Evolutionary conservation across 2,888 invertebrate genomes (phyloP).

Genomic region (Pheosia gnoma): DNA sequence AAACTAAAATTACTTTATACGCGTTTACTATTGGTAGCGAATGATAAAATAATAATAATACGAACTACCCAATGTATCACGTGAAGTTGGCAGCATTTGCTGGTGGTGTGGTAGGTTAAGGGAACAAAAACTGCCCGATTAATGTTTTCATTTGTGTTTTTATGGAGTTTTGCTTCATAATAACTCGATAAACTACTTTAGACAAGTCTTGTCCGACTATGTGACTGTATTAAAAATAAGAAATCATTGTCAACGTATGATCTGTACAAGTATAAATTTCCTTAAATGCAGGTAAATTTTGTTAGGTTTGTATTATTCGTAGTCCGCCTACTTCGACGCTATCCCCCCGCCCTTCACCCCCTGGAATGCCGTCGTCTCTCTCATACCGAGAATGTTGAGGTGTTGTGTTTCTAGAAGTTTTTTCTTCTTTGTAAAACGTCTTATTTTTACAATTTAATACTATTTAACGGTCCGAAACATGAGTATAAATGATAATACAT

Average conservation of each 20-base stretch:
- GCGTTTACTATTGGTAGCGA: constrained; percentile 55
- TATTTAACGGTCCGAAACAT: neutral
- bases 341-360: constrained; percentile 43
- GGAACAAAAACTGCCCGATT: constrained; percentile 31
- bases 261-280: constrained; percentile 9
- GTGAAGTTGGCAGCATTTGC: constrained; percentile 56
- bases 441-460: neutral
- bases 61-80: constrained; percentile 47
- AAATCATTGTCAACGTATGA: neutral
- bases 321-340: constrained; percentile 43
- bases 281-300: constrained; percentile 32
- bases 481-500: neutral
- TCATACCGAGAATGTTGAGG: constrained; percentile 59
- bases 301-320: constrained; percentile 53
- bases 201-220: neutral
- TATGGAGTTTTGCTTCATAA: neutral
- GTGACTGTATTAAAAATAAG: neutral
- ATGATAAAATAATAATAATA: constrained; percentile 49
- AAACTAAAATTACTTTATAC: constrained; percentile 49
- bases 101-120: constrained; percentile 41
- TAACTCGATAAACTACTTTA: neutral
- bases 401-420: constrained; percentile 74
- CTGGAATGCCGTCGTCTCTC: constrained; percentile 52
- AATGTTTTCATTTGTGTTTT: constrained; percentile 6
- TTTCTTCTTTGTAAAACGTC: constrained; percentile 8